These are phyloP conservation scores for Zele albiditarsus DNA, from an alignment of 2,888 invertebrate genomes.

Conservation along the genomic window DNA sequence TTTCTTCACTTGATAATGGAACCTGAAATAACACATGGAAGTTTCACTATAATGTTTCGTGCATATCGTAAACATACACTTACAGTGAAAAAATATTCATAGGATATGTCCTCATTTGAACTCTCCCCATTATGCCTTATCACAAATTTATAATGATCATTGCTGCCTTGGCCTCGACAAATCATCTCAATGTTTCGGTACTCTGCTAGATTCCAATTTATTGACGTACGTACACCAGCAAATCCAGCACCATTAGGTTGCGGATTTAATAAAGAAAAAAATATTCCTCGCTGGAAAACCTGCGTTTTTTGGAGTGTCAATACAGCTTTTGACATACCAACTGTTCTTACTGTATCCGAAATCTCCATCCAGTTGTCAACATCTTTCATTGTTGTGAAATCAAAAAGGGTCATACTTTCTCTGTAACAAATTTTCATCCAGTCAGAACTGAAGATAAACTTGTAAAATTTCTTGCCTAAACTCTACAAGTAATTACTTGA, in stretches of 20 bases:
- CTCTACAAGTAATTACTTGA: too few species aligned
- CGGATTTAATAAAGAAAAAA: slow-evolving; percentile 79
- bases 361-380: slow-evolving; percentile 78
- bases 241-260: slow-evolving; percentile 81
- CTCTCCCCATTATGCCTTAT: slow-evolving; percentile 76
- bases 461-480: too few species aligned
- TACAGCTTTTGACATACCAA: slow-evolving; percentile 80
- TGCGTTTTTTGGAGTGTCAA: slow-evolving; percentile 77
- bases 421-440: slow-evolving; percentile 34
- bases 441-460: too few species aligned
- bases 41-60: not conserved
- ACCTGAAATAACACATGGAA: slow-evolving; percentile 17
- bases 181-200: slow-evolving; percentile 74
- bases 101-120: slow-evolving; percentile 76
- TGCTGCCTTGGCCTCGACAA: slow-evolving; percentile 78
- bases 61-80: not conserved
- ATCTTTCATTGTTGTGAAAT: slow-evolving; percentile 76
- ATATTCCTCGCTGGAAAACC: slow-evolving; percentile 77
- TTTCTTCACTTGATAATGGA: slow-evolving; percentile 73
- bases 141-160: slow-evolving; percentile 77
- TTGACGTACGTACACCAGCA: slow-evolving; percentile 77
- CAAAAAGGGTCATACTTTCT: slow-evolving; percentile 72
- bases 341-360: slow-evolving; percentile 79
- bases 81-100: slow-evolving; percentile 76
- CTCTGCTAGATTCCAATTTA: slow-evolving; percentile 74